These are phyloP conservation scores for Fratercula arctica DNA, from an alignment of 2,797 vertebrate species.

Conservation along the genomic window DNA sequence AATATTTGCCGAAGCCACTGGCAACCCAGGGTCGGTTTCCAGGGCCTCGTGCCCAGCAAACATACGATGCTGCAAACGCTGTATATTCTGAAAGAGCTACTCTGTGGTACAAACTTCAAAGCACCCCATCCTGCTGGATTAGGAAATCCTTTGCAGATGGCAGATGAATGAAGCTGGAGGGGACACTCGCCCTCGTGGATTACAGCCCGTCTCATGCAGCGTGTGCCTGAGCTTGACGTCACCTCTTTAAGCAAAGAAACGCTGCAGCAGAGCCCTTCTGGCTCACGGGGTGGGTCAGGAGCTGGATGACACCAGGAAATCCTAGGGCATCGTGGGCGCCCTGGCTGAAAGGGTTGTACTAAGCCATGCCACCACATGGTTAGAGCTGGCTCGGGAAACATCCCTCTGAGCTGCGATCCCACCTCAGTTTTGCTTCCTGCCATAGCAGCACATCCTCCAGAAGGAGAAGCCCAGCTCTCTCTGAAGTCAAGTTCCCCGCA, in stretches of 20 bases:
- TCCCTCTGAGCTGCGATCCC: not conserved
- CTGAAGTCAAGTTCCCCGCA: not conserved
- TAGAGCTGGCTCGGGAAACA: not conserved
- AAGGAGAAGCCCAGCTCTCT: not conserved
- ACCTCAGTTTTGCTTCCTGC: not conserved
- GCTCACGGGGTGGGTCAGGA: rapidly evolving
- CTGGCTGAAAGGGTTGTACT: not conserved
- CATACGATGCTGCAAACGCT: not conserved
- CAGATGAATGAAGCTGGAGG: not conserved
- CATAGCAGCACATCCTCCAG: not conserved
- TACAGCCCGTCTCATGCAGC: not conserved
- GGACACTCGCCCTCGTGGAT: not conserved
- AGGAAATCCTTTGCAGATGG: not conserved
- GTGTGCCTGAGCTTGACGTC: not conserved
- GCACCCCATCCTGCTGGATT: not conserved
- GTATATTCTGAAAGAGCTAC: not conserved
- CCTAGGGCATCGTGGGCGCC: rapidly evolving
- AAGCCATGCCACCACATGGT: rapidly evolving
- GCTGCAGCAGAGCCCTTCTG: not conserved
- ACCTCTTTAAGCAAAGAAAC: not conserved
- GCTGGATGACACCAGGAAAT: too few species aligned
- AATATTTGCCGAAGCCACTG: not conserved
- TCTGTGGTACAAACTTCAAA: not conserved
- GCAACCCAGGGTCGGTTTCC: not conserved
- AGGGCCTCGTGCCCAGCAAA: not conserved